These are phyloP conservation scores for Tragulus kanchil DNA, from an alignment of 2,113 vertebrate species.

Conservation along the genomic window DNA sequence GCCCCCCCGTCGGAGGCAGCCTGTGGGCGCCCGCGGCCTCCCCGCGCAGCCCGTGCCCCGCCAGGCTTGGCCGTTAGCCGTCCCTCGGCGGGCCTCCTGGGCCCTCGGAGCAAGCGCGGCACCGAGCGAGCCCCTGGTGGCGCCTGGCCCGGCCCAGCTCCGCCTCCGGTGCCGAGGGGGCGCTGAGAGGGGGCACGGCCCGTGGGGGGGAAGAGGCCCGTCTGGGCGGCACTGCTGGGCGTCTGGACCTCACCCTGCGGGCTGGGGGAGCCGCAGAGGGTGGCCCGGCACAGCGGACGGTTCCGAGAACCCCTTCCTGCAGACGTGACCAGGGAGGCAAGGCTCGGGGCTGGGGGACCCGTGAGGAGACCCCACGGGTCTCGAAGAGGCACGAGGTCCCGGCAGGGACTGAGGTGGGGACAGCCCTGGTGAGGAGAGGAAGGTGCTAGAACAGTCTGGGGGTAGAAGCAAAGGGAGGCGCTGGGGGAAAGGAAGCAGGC, in stretches of 20 bases:
- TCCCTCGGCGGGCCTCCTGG: background rate
- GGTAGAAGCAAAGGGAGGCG: fast-evolving
- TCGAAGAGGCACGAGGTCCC: no score
- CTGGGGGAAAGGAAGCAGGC: background rate
- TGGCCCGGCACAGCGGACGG: fast-evolving
- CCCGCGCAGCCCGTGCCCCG: background rate
- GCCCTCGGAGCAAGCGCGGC: background rate
- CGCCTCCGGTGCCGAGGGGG: fast-evolving
- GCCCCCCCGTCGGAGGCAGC: no score
- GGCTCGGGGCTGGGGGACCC: background rate
- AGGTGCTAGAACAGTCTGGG: background rate
- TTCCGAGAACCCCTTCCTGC: background rate
- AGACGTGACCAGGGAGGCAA: fast-evolving
- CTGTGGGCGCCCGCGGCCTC: no score
- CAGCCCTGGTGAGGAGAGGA: fast-evolving
- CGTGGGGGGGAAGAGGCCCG: background rate
- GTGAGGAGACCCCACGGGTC: background rate
- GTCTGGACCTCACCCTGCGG: background rate
- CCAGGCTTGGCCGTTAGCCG: background rate
- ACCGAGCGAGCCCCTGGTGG: fast-evolving
- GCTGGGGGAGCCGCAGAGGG: background rate
- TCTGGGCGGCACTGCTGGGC: no score
- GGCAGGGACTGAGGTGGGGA: fast-evolving
- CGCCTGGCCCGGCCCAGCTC: fast-evolving
- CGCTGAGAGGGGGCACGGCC: fast-evolving